Conservation (phyloP, 2,888 invertebrate species). For the Mythimna ferrago region DNA sequence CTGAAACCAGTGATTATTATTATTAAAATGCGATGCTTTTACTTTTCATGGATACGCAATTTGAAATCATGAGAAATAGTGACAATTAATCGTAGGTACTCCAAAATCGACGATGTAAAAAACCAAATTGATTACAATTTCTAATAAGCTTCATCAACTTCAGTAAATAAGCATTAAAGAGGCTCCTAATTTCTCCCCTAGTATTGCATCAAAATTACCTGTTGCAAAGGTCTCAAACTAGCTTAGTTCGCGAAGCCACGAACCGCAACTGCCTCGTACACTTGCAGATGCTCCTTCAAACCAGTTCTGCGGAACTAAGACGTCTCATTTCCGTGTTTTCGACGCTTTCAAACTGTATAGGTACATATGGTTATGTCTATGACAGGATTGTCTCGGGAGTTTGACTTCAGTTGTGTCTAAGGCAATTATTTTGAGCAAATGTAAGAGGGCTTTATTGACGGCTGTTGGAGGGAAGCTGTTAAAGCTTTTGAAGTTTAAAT, state of each 20-base stretch:
- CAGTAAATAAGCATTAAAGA: neutral
- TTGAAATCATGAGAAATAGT: too few relatives aligned
- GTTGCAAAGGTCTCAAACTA: constrained; percentile 4
- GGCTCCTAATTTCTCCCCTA: neutral
- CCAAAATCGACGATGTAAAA: too few relatives aligned
- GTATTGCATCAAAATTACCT: constrained; percentile 16
- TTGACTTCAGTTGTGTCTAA: neutral
- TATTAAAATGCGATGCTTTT: too few relatives aligned
- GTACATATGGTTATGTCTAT: neutral
- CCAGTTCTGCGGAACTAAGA: constrained; percentile 16
- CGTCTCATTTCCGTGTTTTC: constrained; percentile 51
- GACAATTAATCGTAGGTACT: too few relatives aligned
- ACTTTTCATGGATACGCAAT: too few relatives aligned
- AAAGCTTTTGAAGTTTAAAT: constrained; percentile 1
- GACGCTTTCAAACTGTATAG: constrained; percentile 2
- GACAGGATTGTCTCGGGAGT: neutral
- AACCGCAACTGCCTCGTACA: neutral
- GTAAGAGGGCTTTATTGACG: neutral
- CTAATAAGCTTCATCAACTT: too few relatives aligned
- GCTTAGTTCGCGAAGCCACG: constrained; percentile 10
- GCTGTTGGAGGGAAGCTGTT: neutral
- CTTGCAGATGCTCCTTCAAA: constrained; percentile 9
- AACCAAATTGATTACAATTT: too few relatives aligned
- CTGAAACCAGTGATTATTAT: too few relatives aligned
- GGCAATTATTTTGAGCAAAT: neutral